phyloP scores from a whole-genome alignment of 2,888 invertebrate species.

The Mythimna loreyi region DNA sequence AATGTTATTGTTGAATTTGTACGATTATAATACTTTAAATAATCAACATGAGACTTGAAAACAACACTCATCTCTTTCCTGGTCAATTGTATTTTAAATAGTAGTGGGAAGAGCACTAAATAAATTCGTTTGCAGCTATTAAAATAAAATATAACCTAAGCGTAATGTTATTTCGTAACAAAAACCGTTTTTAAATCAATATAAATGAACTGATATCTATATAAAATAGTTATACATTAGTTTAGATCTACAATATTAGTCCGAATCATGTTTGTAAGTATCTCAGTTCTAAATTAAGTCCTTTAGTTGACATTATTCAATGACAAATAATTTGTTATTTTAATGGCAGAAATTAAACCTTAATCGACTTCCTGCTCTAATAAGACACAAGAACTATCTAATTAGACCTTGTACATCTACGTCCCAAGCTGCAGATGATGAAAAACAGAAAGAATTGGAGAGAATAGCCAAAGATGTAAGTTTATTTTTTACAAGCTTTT shows the following conservation, averaged over 20 bases:
- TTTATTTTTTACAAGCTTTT: background rate
- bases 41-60: slow-evolving; percentile 16
- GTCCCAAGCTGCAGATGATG: slow-evolving; percentile 72
- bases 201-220: slow-evolving; percentile 10
- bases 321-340: slow-evolving; percentile 10
- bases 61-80: slow-evolving; percentile 10
- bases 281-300: background rate
- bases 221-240: background rate
- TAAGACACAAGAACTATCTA: slow-evolving; percentile 40
- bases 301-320: slow-evolving; percentile 32
- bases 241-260: background rate
- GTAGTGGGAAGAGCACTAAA: background rate
- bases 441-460: slow-evolving; percentile 84
- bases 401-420: slow-evolving; percentile 64
- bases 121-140: background rate
- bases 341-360: slow-evolving; percentile 68
- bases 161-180: slow-evolving; percentile 5
- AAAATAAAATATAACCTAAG: background rate
- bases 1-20: slow-evolving; percentile 10
- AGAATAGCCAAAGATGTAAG: slow-evolving; percentile 82
- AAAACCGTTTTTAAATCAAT: background rate
- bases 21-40: background rate
- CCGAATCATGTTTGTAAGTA: slow-evolving; percentile 64
- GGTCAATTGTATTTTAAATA: background rate
- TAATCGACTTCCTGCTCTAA: slow-evolving; percentile 40